Evolutionary conservation across 2,797 vertebrate species (phyloP).

Genomic region (Lagorchestes hirsutus): DNA sequence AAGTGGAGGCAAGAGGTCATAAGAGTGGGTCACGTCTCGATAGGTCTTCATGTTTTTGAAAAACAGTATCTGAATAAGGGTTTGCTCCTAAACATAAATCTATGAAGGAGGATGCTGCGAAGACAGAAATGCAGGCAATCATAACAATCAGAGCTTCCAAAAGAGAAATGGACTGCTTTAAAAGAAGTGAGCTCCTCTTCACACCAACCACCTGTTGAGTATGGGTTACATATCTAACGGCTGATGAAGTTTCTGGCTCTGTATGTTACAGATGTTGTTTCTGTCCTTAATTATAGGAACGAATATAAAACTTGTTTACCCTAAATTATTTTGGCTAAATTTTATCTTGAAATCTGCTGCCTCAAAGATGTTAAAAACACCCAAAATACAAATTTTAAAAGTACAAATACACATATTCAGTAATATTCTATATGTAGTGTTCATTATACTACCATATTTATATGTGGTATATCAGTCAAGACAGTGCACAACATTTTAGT

Average conservation of each 20-base stretch:
- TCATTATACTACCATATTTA: constrained; percentile 19
- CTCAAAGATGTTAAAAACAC: constrained; percentile 16
- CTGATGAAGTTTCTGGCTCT: neutral
- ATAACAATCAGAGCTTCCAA: neutral
- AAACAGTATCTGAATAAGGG: neutral
- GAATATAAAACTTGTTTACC: constrained; percentile 23
- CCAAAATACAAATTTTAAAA: constrained; percentile 51
- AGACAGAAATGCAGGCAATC: neutral
- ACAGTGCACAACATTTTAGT: neutral
- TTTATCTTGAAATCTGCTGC: constrained; percentile 51
- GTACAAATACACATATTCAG: constrained; percentile 27
- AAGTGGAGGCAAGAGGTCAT: neutral
- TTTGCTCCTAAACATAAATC: neutral
- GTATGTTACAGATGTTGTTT: neutral
- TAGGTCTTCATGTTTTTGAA: neutral
- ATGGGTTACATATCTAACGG: neutral
- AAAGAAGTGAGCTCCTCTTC: neutral
- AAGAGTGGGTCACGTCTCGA: neutral
- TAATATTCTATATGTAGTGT: constrained; percentile 24
- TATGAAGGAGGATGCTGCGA: neutral
- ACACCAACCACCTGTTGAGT: neutral
- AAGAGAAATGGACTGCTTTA: neutral
- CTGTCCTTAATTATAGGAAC: neutral
- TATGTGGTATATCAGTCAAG: neutral
- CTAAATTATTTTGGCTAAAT: constrained; percentile 45